A percentile compares a stretch with the other conserved stretches of the same genome.
These are phyloP conservation scores for Drosophila subobscura DNA, from an alignment of 1,140 invertebrate species.

Conservation along the genomic window DNA sequence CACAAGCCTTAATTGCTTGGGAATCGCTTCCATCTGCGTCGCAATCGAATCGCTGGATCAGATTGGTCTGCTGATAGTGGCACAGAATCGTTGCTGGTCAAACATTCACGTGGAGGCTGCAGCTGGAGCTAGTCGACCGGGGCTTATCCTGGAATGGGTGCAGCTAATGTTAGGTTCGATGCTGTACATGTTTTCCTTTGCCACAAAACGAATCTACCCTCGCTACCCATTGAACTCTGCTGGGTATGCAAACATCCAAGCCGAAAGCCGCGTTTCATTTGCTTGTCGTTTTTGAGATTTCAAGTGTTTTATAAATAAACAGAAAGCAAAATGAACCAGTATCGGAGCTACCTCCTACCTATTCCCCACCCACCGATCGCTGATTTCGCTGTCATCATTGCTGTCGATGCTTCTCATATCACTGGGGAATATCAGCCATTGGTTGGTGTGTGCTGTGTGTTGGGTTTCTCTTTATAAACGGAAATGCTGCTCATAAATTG, in stretches of 20 bases:
- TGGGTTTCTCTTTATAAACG: constrained; percentile 10
- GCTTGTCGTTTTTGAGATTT: constrained; percentile 59
- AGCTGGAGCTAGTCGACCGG: rapidly evolving
- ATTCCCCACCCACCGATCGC: constrained; percentile 2
- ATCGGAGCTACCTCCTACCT: constrained; percentile 6
- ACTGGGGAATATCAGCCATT: constrained; percentile 5
- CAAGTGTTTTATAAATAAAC: constrained; percentile 81
- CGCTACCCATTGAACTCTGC: rapidly evolving
- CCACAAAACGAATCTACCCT: constrained; percentile 3
- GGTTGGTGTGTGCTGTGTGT: not conserved
- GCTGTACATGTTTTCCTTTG: no score
- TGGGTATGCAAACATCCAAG: constrained; percentile 33
- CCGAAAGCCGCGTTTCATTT: constrained; percentile 70
- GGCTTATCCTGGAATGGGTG: constrained; percentile 5
- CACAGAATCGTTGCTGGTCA: constrained; percentile 14
- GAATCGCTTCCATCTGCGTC: constrained; percentile 61
- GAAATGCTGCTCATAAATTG: constrained; percentile 77
- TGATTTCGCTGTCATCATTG: constrained; percentile 40
- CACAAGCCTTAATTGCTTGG: constrained; percentile 58
- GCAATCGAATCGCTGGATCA: constrained; percentile 44
- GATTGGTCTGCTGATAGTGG: constrained; percentile 47
- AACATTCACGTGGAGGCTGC: not conserved
- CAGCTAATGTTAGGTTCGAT: no score
- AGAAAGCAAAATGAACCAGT: constrained; percentile 32
- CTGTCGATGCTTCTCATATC: constrained; percentile 23